Conservation (phyloP, 2,888 invertebrate genomes). For the Platypus cylindrus region DNA sequence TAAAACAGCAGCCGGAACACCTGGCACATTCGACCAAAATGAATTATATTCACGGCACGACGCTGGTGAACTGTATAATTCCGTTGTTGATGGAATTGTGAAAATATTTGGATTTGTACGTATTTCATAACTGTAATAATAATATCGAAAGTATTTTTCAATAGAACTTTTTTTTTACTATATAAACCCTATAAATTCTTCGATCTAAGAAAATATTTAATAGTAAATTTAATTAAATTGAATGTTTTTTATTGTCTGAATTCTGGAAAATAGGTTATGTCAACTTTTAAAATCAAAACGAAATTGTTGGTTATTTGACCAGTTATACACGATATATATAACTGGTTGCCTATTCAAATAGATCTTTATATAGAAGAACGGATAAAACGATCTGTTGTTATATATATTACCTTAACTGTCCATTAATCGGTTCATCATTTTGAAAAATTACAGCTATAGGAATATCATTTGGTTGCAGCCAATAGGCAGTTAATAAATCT, state of each 20-base stretch:
- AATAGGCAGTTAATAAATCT: constrained; percentile 56
- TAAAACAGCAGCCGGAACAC: constrained; percentile 42
- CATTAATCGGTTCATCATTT: constrained; percentile 36
- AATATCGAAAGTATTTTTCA: too few relatives aligned
- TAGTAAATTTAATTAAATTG: too few relatives aligned
- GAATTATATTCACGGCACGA: constrained; percentile 53
- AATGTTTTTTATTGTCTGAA: too few relatives aligned
- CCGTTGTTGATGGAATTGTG: constrained; percentile 52
- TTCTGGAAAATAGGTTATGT: too few relatives aligned
- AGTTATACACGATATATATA: too few relatives aligned
- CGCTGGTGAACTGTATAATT: constrained; percentile 51
- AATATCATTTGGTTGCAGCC: constrained; percentile 49
- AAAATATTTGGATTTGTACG: constrained; percentile 56
- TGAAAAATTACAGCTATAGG: constrained; percentile 62
- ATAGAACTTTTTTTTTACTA: too few relatives aligned
- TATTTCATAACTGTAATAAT: constrained; percentile 50
- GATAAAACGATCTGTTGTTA: background rate
- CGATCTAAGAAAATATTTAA: too few relatives aligned
- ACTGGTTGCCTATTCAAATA: too few relatives aligned
- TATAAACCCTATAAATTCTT: too few relatives aligned
- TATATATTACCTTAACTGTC: constrained; percentile 39
- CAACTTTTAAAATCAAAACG: too few relatives aligned
- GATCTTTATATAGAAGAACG: too few relatives aligned
- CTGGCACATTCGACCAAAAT: constrained; percentile 36
- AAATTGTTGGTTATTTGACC: too few relatives aligned